These are phyloP conservation scores for Drosophila atroscutellata DNA, from an alignment of 2,888 invertebrate genomes.

Conservation along the genomic window DNA sequence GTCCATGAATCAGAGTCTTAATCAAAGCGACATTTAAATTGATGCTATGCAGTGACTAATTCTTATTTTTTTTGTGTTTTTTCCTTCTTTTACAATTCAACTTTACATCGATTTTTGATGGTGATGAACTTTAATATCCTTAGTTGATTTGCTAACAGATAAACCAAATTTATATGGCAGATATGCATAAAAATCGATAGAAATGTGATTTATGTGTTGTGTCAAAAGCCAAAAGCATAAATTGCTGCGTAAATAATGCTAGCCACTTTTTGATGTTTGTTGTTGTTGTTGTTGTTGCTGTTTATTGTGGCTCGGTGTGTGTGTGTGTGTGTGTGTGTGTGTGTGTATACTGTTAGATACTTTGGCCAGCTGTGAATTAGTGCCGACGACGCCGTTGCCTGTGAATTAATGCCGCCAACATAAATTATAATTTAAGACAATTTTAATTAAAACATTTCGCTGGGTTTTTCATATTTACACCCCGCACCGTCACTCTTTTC, in stretches of 20 bases:
- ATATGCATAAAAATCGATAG: conserved; percentile 36
- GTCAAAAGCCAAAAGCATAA: conserved; percentile 17
- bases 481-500: no score
- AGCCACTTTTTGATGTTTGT: conserved; percentile 12
- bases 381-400: conserved; percentile 44
- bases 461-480: conserved; percentile 43
- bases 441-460: conserved; percentile 76
- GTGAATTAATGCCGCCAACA: conserved; percentile 76
- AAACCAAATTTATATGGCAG: not conserved
- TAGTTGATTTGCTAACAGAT: conserved; percentile 8
- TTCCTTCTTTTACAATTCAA: not conserved
- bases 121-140: not conserved
- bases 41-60: conserved; percentile 13
- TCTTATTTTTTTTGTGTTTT: not conserved
- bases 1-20: not conserved
- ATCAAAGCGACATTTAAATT: not conserved
- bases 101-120: not conserved
- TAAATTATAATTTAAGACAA: conserved; percentile 78
- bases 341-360: conserved; percentile 59
- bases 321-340: not conserved
- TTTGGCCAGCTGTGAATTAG: conserved; percentile 73
- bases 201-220: conserved; percentile 35
- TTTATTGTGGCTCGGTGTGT: conserved; percentile 6
- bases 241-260: conserved; percentile 47
- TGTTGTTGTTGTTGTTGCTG: conserved; percentile 6